Evolutionary conservation across 2,797 vertebrate genomes (phyloP), one percentile per base, ranked within the genome.

Genomic region (Dallia pectoralis): DNA sequence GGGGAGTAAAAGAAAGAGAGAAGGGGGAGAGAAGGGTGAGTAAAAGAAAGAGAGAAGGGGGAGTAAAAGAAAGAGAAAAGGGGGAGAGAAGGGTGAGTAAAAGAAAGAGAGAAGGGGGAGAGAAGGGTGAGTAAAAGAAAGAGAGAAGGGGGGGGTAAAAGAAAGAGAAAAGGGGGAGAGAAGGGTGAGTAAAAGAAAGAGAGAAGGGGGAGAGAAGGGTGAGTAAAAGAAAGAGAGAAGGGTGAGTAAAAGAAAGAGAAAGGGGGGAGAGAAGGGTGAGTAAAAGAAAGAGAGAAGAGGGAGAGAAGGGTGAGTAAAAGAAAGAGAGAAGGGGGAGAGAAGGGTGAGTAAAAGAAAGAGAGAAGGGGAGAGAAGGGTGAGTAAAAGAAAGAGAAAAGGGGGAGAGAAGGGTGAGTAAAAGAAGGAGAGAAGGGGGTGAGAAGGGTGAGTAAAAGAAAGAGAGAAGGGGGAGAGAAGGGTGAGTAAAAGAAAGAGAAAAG

Each of bases 331-430:
- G n/a, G n/a, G n/a, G n/a, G n/a, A n/a, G n/a, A n/a, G n/a, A n/a
- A n/a, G n/a, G n/a, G n/a, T n/a, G n/a, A n/a, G n/a, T n/a, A n/a
- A n/a, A n/a, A n/a, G n/a, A 11, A 84, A 67, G 81, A 76, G 81
- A 86, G 81, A 86, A 84, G 78, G 82, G 27, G 22, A 82, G 22
- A 83, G 85, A 78, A 61, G 56, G 88, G 48, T 12, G 48, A 84
- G 3, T 76, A 74, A 80, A 70, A 70, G 75, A 78, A 78, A 82
- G 22, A 82, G 84, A 79, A 18, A 18, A n/a, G n/a, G n/a, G n/a
- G n/a, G n/a, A n/a, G n/a, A n/a, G n/a, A n/a, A n/a, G 48, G 87
- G 8, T 12, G 2, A 83, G 8, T 19, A n/a, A 11, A 19, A 76
- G 75, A 79, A 70, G 70, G 75, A 80, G 79, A 81, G 22, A 82